Conservation (phyloP, 2,888 invertebrate species). For the Cerastoderma edule region DNA sequence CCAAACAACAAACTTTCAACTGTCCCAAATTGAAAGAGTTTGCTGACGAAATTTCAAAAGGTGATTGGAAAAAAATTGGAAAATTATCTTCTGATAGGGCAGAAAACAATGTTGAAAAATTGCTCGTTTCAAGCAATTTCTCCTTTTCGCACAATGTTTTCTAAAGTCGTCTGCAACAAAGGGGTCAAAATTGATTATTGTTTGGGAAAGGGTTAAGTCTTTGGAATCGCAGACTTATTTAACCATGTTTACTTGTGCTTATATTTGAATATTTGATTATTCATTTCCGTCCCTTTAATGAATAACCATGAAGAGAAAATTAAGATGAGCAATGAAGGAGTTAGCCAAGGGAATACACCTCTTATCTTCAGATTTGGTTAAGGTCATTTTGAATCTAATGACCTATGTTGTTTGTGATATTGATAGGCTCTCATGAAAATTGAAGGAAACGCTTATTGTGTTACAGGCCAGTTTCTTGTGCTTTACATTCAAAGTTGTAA, state of each 20-base stretch:
- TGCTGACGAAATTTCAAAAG: background rate
- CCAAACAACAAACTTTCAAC: background rate
- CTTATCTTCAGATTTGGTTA: no score
- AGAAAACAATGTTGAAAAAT: background rate
- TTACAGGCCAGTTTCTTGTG: no score
- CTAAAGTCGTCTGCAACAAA: background rate
- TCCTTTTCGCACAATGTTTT: slow-evolving; percentile 5
- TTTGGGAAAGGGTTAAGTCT: background rate
- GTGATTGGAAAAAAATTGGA: background rate
- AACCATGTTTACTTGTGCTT: background rate
- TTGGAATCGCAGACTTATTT: background rate
- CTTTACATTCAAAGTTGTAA: no score
- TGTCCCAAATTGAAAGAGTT: background rate
- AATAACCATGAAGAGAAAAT: no score
- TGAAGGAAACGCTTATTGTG: no score
- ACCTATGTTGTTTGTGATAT: no score
- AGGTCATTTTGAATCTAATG: no score
- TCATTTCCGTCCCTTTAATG: no score
- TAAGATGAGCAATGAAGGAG: no score
- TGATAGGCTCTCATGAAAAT: no score
- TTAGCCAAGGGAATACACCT: no score
- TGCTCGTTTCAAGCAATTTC: slow-evolving; percentile 4
- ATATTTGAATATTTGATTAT: background rate
- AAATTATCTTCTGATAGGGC: background rate
- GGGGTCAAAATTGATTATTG: background rate